Conservation (phyloP, 2,797 vertebrate genomes). For the Tangara arthus region DNA sequence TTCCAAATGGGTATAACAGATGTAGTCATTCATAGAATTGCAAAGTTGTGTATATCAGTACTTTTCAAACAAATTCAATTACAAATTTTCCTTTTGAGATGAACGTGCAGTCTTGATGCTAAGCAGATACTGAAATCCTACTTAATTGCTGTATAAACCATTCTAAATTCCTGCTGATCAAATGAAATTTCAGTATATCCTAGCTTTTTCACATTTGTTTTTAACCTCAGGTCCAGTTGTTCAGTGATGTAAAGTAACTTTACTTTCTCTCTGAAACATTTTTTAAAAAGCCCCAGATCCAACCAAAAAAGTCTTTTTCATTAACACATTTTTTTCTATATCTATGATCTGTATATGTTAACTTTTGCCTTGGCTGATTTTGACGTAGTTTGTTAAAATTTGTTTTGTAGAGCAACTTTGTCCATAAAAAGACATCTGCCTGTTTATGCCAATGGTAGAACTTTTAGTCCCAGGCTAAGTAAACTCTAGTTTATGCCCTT, state of each 20-base stretch:
- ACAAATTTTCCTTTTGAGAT: not conserved
- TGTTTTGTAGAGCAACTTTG: not conserved
- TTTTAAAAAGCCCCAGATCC: not conserved
- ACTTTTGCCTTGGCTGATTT: not conserved
- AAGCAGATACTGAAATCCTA: not conserved
- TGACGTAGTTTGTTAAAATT: not conserved
- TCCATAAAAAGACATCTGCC: not conserved
- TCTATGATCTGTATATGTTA: not conserved
- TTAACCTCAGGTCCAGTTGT: not conserved
- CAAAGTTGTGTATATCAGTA: not conserved
- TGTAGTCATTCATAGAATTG: not conserved
- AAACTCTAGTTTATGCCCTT: constrained; percentile 29
- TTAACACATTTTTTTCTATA: not conserved
- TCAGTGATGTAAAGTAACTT: not conserved
- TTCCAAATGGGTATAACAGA: not conserved
- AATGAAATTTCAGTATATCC: not conserved
- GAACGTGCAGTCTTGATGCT: not conserved
- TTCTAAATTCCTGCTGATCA: not conserved
- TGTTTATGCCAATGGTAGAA: constrained; percentile 18
- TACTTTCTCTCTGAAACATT: not conserved
- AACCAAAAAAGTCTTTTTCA: not conserved
- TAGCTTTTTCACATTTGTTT: not conserved
- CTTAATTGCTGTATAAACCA: not conserved
- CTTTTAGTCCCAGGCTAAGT: not conserved
- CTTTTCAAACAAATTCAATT: not conserved